phyloP scores from a whole-genome alignment of 1,140 invertebrate species.

The Teleopsis dalmanni region DNA sequence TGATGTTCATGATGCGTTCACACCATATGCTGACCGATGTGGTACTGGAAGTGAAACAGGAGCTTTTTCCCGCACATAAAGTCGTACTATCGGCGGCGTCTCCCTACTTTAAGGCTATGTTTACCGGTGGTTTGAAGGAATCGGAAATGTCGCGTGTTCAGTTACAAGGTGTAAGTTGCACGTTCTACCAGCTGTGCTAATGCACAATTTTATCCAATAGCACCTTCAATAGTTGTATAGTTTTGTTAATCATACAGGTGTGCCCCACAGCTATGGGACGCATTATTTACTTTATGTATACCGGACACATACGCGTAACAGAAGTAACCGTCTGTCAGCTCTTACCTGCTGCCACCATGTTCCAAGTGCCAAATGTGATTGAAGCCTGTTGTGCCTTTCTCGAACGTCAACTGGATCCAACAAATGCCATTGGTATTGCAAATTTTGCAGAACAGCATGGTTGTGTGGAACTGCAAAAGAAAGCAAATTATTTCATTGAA shows the following conservation, averaged over 20 bases:
- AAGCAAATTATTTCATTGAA: conserved; percentile 83
- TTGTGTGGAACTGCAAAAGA: conserved; percentile 71
- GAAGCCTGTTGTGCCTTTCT: conserved; percentile 85
- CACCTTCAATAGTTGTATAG: background rate
- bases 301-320: conserved; percentile 78
- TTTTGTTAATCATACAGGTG: conserved; percentile 20
- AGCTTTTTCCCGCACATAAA: conserved; percentile 84
- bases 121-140: conserved; percentile 79
- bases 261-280: conserved; percentile 76
- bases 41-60: conserved; percentile 72
- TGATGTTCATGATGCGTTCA: conserved; percentile 82
- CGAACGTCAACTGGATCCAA: conserved; percentile 84
- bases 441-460: conserved; percentile 88
- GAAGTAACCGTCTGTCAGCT: conserved; percentile 85
- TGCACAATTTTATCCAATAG: background rate
- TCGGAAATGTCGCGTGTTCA: conserved; percentile 77
- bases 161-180: conserved; percentile 68
- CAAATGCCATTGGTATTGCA: conserved; percentile 86
- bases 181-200: background rate
- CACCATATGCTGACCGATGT: conserved; percentile 88
- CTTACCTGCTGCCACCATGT: conserved; percentile 86
- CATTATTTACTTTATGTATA: conserved; percentile 86
- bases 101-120: conserved; percentile 96
- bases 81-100: conserved; percentile 86
- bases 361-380: conserved; percentile 84